phyloP scores from a whole-genome alignment of 2,113 vertebrate genomes.

The Tragelaphus imberbis region DNA sequence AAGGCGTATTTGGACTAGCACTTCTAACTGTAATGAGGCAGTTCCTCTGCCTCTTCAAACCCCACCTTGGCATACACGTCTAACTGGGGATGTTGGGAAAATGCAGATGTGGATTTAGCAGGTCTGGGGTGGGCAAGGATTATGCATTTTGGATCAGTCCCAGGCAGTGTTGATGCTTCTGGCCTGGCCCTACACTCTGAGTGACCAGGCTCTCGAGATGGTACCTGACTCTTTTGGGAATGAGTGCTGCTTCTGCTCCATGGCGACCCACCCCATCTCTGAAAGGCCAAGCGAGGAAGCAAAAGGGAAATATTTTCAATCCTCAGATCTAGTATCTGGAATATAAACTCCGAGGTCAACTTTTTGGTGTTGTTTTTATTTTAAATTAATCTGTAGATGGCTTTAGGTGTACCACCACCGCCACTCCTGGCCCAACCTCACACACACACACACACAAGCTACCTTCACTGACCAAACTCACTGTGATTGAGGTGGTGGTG shows the following conservation, averaged over 20 bases:
- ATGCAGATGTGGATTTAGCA: background rate
- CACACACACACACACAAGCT: background rate
- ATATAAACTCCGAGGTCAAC: background rate
- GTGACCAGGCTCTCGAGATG: background rate
- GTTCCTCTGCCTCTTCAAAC: too few species aligned
- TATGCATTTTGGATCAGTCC: background rate
- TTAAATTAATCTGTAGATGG: background rate
- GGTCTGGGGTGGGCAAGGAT: background rate
- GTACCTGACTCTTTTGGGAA: background rate
- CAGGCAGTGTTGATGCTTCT: rapidly evolving
- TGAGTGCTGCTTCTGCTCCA: background rate
- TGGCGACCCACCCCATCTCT: background rate
- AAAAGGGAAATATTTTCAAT: background rate
- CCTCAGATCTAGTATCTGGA: background rate
- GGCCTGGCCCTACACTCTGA: background rate
- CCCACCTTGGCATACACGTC: background rate
- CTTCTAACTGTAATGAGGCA: background rate
- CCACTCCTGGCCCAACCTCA: background rate
- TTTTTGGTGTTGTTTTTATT: background rate
- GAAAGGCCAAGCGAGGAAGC: background rate
- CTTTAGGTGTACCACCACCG: background rate
- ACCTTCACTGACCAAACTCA: background rate
- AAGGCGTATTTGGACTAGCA: background rate
- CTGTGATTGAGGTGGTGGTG: background rate
- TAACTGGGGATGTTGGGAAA: background rate